These are phyloP conservation scores for Montipora capricornis DNA, from an alignment of 64 coral and sea anemone species.

Conservation along the genomic window DNA sequence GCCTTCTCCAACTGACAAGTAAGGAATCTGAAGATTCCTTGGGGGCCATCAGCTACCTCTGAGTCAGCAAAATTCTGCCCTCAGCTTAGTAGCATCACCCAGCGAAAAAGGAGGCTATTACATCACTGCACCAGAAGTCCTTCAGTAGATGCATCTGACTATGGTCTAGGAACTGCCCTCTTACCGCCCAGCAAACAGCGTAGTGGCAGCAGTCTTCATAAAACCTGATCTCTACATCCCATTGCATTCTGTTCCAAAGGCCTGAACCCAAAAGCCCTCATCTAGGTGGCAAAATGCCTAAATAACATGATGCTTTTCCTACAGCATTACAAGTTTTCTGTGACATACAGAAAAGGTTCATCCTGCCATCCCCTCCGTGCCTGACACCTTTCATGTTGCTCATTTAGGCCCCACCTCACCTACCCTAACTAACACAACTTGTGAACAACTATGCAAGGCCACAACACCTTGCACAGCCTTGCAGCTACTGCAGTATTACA, in stretches of 20 bases:
- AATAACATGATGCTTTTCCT: conserved; percentile 33
- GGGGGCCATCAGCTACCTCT: conserved; percentile 40
- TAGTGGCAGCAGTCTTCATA: neutral
- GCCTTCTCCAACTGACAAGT: conserved; percentile 55
- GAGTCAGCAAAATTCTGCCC: conserved; percentile 32
- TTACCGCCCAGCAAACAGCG: too few relatives aligned
- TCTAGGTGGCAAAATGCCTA: neutral
- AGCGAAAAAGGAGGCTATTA: neutral
- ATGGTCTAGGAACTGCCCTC: conserved; percentile 17
- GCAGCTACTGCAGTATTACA: conserved; percentile 7
- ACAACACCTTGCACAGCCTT: conserved; percentile 15
- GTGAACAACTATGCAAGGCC: conserved; percentile 30
- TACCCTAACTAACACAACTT: neutral
- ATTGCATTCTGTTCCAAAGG: conserved; percentile 36
- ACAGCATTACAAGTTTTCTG: conserved; percentile 12
- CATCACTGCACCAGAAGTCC: conserved; percentile 9
- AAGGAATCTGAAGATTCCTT: too few relatives aligned
- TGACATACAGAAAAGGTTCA: conserved; percentile 14
- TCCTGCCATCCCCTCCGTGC: neutral
- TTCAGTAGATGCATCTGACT: conserved; percentile 37
- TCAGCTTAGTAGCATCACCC: conserved; percentile 16
- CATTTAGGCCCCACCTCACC: neutral
- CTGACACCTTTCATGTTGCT: conserved; percentile 37
- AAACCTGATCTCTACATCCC: neutral
- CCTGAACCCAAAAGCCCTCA: neutral